Conservation (phyloP, 2,113 vertebrate species). For the Tachycineta bicolor region DNA sequence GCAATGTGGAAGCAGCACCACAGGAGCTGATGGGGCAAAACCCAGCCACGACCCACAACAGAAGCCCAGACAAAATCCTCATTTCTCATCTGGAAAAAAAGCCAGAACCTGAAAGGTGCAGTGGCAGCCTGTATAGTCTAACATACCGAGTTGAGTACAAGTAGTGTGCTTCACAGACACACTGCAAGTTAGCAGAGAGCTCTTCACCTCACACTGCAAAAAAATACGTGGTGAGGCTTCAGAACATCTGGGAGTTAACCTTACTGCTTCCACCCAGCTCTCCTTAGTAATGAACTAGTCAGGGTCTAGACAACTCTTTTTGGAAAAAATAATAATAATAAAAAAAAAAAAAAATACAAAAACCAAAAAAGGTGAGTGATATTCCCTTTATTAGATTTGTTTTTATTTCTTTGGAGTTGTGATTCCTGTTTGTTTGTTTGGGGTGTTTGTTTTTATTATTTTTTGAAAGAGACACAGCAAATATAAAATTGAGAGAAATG, state of each 20-base stretch:
- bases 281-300: background rate
- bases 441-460: background rate
- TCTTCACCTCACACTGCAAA: background rate
- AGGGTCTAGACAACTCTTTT: background rate
- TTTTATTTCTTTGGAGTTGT: background rate
- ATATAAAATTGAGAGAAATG: background rate
- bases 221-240: background rate
- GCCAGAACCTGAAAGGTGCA: background rate
- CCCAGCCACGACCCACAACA: background rate
- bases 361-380: background rate
- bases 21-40: rapidly evolving
- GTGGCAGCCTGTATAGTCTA: background rate
- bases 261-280: background rate
- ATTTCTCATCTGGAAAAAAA: background rate
- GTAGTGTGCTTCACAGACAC: background rate
- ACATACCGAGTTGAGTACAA: background rate
- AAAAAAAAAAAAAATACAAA: too few species aligned
- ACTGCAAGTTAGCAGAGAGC: background rate
- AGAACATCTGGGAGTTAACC: background rate
- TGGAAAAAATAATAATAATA: background rate
- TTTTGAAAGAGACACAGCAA: background rate
- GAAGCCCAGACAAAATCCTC: background rate
- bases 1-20: background rate
- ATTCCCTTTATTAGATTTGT: background rate
- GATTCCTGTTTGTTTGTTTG: background rate